phyloP scores from a whole-genome alignment of 2,113 vertebrate species.

The Alexandromys fortis region DNA sequence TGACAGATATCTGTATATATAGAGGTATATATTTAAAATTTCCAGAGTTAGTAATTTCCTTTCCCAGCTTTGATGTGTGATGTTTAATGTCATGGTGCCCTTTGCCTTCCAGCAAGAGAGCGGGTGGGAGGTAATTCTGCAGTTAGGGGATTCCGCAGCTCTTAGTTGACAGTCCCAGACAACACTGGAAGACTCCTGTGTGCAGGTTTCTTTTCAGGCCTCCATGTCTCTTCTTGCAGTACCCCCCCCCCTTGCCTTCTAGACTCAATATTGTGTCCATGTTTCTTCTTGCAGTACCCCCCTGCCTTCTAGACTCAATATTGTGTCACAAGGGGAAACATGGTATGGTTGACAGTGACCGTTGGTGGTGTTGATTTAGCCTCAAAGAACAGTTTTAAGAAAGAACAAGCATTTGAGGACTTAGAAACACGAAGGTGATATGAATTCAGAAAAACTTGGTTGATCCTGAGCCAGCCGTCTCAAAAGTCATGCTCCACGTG shows the following conservation, averaged over 20 bases:
- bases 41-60: not conserved
- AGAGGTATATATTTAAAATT: not conserved
- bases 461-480: not conserved
- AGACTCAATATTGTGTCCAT: not conserved
- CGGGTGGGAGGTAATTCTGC: not conserved
- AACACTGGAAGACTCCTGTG: not conserved
- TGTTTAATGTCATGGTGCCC: not conserved
- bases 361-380: not conserved
- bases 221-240: not conserved
- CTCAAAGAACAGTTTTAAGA: not conserved
- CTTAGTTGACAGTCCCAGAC: not conserved
- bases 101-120: not conserved
- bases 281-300: not conserved
- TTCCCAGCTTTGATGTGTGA: not conserved
- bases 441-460: not conserved
- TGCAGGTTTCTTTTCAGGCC: not conserved
- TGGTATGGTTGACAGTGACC: too few relatives aligned
- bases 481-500: not conserved
- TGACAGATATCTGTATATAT: not conserved
- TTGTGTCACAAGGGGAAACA: not conserved
- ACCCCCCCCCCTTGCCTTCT: not conserved
- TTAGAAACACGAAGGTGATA: not conserved
- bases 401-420: not conserved
- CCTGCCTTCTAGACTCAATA: accelerated
- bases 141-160: not conserved